Evolutionary conservation across 2,797 vertebrate genomes (phyloP).

Genomic region (Eulemur coronatus): DNA sequence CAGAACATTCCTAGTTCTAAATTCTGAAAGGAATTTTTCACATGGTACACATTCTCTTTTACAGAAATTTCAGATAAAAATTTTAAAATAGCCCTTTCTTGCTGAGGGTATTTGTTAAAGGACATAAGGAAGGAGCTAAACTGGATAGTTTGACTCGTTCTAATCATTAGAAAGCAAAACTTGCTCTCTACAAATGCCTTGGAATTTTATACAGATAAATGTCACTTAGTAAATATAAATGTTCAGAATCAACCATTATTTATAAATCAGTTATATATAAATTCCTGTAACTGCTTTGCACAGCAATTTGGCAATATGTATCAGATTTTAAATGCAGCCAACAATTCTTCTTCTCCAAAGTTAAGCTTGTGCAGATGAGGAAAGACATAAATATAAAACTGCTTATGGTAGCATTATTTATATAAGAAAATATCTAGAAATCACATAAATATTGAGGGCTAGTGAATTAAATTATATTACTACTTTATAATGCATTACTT

Average conservation of each 20-base stretch:
- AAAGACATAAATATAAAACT: slow-evolving; percentile 43
- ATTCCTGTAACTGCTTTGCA: neutral
- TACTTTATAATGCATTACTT: neutral
- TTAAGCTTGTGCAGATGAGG: neutral
- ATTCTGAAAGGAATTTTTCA: neutral
- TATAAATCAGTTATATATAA: slow-evolving; percentile 17
- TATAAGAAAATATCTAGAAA: neutral
- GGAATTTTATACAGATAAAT: slow-evolving; percentile 34
- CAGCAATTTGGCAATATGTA: neutral
- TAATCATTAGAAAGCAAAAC: slow-evolving; percentile 7
- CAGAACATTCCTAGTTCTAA: neutral
- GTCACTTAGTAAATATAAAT: neutral
- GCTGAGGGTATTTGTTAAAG: neutral
- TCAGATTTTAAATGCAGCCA: neutral
- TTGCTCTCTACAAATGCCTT: neutral
- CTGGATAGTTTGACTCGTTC: neutral
- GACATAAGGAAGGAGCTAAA: neutral
- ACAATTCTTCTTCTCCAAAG: neutral
- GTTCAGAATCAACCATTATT: slow-evolving; percentile 15
- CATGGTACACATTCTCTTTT: neutral
- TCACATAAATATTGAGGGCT: neutral
- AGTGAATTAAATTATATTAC: slow-evolving; percentile 6
- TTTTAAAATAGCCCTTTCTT: slow-evolving; percentile 26
- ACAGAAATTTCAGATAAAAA: neutral
- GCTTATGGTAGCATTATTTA: slow-evolving; percentile 11